phyloP scores from a whole-genome alignment of 1,140 invertebrate genomes.

The Xylocopa sonorina region DNA sequence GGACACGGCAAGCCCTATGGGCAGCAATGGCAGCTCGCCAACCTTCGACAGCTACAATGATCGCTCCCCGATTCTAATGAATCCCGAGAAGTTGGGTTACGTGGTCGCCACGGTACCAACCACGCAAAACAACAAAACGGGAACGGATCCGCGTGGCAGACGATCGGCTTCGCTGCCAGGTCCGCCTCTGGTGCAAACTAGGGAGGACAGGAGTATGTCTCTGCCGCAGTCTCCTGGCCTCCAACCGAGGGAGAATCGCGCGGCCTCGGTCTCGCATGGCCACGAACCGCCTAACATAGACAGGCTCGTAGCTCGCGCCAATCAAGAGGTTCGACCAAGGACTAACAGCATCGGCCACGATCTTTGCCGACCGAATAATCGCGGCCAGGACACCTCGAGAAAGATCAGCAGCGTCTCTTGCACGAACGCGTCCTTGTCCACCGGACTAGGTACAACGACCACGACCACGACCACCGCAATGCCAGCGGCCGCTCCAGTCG shows the following conservation, averaged over 20 bases:
- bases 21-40: conserved; percentile 74
- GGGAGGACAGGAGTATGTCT: conserved; percentile 79
- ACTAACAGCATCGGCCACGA: conserved; percentile 65
- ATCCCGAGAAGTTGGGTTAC: conserved; percentile 75
- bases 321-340: conserved; percentile 46
- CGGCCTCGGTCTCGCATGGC: conserved; percentile 59
- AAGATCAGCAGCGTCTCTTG: conserved; percentile 71
- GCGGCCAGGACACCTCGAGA: conserved; percentile 64
- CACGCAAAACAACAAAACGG: background rate
- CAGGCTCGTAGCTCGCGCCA: conserved; percentile 36
- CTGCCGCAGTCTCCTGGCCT: conserved; percentile 76
- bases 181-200: conserved; percentile 58
- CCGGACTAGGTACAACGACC: conserved; percentile 10
- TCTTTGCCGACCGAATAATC: conserved; percentile 30
- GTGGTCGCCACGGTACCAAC: conserved; percentile 49
- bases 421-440: conserved; percentile 56
- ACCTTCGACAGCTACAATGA: conserved; percentile 74
- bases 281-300: conserved; percentile 63
- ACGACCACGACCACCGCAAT: conserved; percentile 26
- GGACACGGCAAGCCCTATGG: conserved; percentile 57
- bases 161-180: conserved; percentile 77
- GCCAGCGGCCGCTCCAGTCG: conserved; percentile 26
- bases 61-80: conserved; percentile 75
- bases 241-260: conserved; percentile 68
- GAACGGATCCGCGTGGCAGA: conserved; percentile 70